Percentiles rank a stretch among this genome's conserved stretches.
phyloP scores from a whole-genome alignment of 2,888 invertebrate species.

The Hymenopus coronatus region DNA sequence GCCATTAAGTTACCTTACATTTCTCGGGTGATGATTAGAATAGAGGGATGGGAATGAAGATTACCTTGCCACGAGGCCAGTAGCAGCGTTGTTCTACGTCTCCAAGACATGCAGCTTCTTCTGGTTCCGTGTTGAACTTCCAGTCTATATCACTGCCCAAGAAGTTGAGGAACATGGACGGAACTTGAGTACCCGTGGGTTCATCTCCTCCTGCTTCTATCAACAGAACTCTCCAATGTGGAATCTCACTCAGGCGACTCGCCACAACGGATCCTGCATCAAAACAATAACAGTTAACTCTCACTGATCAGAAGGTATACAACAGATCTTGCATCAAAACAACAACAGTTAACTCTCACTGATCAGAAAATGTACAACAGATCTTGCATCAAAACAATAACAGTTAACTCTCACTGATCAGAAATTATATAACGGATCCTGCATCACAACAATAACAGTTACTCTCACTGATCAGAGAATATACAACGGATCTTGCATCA shows the following conservation, averaged over 20 bases:
- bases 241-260: conserved; percentile 66
- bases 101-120: conserved; percentile 71
- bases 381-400: no score
- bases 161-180: conserved; percentile 86
- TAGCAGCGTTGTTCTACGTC: conserved; percentile 69
- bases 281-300: not conserved
- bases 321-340: no score
- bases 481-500: no score
- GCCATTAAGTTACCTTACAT: no score
- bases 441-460: no score
- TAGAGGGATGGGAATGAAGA: not conserved
- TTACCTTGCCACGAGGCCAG: conserved; percentile 82
- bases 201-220: conserved; percentile 82
- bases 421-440: no score
- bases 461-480: no score
- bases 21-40: no score
- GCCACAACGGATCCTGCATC: conserved; percentile 67
- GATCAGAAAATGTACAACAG: no score
- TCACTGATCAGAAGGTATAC: no score
- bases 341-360: no score
- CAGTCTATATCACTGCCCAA: conserved; percentile 85
- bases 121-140: conserved; percentile 82
- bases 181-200: conserved; percentile 84
- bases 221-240: conserved; percentile 68
- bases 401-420: no score